A percentile compares a stretch with the other conserved stretches of the same genome.
phyloP scores from a whole-genome alignment of 2,113 vertebrate genomes.

The Spea multiplicata region DNA sequence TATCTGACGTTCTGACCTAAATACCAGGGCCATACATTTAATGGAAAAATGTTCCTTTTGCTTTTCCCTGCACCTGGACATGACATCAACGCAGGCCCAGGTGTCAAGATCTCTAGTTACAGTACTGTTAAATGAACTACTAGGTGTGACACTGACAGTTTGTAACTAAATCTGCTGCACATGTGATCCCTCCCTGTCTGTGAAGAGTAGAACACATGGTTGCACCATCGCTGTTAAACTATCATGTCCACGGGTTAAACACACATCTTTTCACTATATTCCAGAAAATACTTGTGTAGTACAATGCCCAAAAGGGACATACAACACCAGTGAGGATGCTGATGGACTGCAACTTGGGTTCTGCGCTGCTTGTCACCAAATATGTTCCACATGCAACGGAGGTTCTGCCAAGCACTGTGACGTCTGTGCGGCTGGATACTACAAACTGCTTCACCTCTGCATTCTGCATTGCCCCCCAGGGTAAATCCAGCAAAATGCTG shows the following conservation, averaged over 20 bases:
- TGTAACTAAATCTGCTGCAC: too few species aligned
- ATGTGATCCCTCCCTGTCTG: too few species aligned
- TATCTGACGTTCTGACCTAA: too few species aligned
- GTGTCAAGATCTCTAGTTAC: too few species aligned
- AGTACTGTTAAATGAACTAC: too few species aligned
- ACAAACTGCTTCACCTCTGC: slow-evolving; percentile 66
- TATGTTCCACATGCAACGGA: slow-evolving; percentile 63
- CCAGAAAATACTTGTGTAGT: slow-evolving; percentile 55
- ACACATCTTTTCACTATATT: not conserved
- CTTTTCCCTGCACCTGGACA: too few species aligned
- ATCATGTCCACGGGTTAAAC: not conserved
- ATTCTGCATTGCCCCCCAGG: slow-evolving; percentile 68
- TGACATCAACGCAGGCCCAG: too few species aligned
- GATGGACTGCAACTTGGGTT: slow-evolving; percentile 64
- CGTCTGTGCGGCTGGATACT: slow-evolving; percentile 62
- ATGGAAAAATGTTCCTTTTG: too few species aligned
- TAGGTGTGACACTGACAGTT: too few species aligned
- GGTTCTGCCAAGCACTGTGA: slow-evolving; percentile 66
- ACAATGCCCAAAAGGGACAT: slow-evolving; percentile 62
- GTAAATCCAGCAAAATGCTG: slow-evolving; percentile 50
- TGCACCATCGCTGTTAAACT: not conserved
- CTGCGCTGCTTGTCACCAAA: slow-evolving; percentile 64
- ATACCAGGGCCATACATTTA: too few species aligned
- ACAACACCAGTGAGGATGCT: slow-evolving; percentile 60
- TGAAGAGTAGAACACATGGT: too few species aligned